Conservation (phyloP, 2,888 invertebrate species). For the Chrysopilus asiliformis region DNA sequence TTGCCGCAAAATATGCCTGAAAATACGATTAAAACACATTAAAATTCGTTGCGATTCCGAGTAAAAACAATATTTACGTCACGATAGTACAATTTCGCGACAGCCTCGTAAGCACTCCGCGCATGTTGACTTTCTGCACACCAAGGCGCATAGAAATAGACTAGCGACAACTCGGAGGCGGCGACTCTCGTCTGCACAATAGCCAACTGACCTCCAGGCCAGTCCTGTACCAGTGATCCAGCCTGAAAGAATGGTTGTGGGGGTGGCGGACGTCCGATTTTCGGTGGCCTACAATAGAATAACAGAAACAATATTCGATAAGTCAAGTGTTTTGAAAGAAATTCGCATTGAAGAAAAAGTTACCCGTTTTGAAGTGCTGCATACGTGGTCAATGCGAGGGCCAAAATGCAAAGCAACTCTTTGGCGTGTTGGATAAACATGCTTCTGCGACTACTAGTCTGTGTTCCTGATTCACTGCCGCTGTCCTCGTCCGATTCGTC, state of each 20-base stretch:
- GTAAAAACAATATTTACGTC: constrained; percentile 41
- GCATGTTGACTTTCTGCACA: constrained; percentile 73
- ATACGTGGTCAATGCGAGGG: constrained; percentile 13
- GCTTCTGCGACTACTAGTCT: too few relatives aligned
- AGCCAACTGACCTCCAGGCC: constrained; percentile 60
- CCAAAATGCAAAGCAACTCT: constrained; percentile 12
- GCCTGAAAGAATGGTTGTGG: constrained; percentile 60
- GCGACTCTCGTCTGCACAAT: constrained; percentile 47
- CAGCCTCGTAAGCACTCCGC: constrained; percentile 58
- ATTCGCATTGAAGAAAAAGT: constrained; percentile 8
- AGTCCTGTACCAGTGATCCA: constrained; percentile 58
- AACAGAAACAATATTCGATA: constrained; percentile 4
- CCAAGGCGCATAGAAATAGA: constrained; percentile 95
- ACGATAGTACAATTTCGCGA: constrained; percentile 54
- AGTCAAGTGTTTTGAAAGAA: neutral
- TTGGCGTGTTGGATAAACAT: constrained; percentile 12
- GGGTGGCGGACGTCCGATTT: constrained; percentile 42
- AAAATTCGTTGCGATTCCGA: neutral
- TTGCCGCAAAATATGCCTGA: constrained; percentile 69
- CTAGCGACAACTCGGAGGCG: constrained; percentile 62
- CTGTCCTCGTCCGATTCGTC: too few relatives aligned
- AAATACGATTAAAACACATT: constrained; percentile 14
- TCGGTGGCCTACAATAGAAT: constrained; percentile 39
- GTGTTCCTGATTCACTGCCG: too few relatives aligned
- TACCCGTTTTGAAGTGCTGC: constrained; percentile 11